Evolutionary conservation across 2,113 vertebrate genomes (phyloP).

Genomic region (Henicopernis longicauda): DNA sequence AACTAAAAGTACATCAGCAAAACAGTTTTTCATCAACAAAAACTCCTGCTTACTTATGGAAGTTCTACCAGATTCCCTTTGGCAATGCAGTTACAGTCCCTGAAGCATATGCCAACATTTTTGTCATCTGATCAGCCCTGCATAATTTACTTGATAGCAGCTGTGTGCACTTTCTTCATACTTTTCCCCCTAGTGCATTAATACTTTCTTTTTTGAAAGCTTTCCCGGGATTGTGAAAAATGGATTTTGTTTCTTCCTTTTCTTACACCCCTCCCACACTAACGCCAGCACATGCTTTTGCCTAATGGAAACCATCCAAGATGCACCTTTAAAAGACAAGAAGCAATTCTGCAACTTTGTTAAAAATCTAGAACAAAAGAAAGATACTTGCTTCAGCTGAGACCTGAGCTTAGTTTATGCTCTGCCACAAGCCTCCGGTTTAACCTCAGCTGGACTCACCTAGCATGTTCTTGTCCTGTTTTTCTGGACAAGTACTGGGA

Average conservation of each 20-base stretch:
- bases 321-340: not conserved
- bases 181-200: not conserved
- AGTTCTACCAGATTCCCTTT: not conserved
- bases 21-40: not conserved
- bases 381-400: not conserved
- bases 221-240: not conserved
- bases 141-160: constrained; percentile 24
- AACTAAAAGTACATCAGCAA: not conserved
- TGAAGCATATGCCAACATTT: not conserved
- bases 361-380: not conserved
- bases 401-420: not conserved
- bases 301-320: not conserved
- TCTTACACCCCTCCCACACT: not conserved
- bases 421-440: not conserved
- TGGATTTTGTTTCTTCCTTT: not conserved
- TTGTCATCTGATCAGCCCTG: not conserved
- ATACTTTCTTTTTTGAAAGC: not conserved
- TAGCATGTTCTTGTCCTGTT: not conserved
- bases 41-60: not conserved
- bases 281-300: not conserved
- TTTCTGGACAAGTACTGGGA: not conserved
- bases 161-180: not conserved
- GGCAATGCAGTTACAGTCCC: not conserved
- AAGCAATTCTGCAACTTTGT: not conserved
- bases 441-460: not conserved